Percentiles rank a stretch among this genome's conserved stretches.
Evolutionary conservation across 2,797 vertebrate species (phyloP).

Genomic region (Otolemur crassicaudatus): DNA sequence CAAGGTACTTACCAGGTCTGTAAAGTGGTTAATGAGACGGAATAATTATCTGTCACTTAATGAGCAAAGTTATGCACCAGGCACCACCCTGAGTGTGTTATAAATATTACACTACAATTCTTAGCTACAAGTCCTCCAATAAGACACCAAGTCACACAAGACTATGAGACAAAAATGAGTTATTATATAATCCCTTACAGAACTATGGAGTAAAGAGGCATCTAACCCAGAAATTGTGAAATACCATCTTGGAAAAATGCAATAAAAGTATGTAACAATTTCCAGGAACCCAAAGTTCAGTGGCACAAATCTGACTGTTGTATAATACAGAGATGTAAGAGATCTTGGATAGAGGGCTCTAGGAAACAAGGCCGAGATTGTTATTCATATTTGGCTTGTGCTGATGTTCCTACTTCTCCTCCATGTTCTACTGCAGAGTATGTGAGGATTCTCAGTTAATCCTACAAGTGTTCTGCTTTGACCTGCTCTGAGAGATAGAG

Average conservation of each 20-base stretch:
- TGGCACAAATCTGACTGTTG: background rate
- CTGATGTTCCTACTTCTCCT: background rate
- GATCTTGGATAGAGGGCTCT: background rate
- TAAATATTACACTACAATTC: background rate
- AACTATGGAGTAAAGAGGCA: background rate
- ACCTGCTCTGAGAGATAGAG: background rate
- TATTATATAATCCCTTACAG: constrained; percentile 13
- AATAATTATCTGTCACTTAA: constrained; percentile 19
- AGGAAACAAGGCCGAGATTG: background rate
- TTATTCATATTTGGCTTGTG: background rate
- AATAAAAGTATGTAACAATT: background rate
- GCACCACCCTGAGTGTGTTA: background rate
- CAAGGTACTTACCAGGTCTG: background rate
- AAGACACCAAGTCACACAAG: background rate
- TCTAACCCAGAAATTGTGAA: constrained; percentile 28
- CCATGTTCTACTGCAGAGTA: background rate
- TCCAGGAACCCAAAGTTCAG: constrained; percentile 25
- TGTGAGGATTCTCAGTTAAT: background rate
- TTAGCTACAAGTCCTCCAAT: background rate
- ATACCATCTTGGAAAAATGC: constrained; percentile 8
- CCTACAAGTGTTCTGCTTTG: background rate
- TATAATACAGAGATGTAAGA: background rate
- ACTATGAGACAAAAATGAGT: background rate
- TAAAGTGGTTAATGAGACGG: background rate
- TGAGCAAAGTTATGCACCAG: background rate